Evolutionary conservation across 2,888 invertebrate genomes (phyloP).

Genomic region (Bugula neritina): DNA sequence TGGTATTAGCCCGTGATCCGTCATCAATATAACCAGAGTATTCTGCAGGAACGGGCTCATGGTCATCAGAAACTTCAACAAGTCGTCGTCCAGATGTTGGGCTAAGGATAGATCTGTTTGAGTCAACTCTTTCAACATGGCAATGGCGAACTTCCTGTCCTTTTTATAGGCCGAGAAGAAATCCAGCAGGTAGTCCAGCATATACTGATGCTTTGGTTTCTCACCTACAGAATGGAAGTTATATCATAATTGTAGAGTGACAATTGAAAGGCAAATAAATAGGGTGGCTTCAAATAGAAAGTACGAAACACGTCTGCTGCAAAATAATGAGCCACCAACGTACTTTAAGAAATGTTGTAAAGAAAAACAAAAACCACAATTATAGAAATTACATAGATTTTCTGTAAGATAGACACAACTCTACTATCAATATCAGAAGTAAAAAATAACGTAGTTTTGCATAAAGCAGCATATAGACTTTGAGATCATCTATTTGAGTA

Average conservation of each 20-base stretch:
- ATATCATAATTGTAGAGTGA: neutral
- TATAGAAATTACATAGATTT: no score
- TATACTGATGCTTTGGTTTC: constrained; percentile 39
- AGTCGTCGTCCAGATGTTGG: constrained; percentile 42
- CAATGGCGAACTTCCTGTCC: constrained; percentile 43
- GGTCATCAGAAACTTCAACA: constrained; percentile 35
- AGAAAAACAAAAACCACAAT: no score
- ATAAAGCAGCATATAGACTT: no score
- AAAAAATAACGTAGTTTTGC: no score
- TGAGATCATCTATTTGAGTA: no score
- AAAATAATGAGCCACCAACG: no score
- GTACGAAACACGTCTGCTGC: no score
- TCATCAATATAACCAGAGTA: constrained; percentile 43
- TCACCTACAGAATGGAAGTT: constrained; percentile 11
- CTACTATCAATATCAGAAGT: no score
- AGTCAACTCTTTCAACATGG: constrained; percentile 41
- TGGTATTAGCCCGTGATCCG: constrained; percentile 47
- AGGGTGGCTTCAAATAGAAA: no score
- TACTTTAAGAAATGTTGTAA: no score
- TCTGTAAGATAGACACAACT: no score
- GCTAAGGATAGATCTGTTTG: constrained; percentile 45
- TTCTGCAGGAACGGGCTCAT: constrained; percentile 38
- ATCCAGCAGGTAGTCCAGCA: constrained; percentile 42
- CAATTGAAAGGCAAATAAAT: no score
- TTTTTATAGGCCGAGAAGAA: constrained; percentile 40